phyloP scores from a whole-genome alignment of 2,113 vertebrate genomes.

The Smithornis capensis region DNA sequence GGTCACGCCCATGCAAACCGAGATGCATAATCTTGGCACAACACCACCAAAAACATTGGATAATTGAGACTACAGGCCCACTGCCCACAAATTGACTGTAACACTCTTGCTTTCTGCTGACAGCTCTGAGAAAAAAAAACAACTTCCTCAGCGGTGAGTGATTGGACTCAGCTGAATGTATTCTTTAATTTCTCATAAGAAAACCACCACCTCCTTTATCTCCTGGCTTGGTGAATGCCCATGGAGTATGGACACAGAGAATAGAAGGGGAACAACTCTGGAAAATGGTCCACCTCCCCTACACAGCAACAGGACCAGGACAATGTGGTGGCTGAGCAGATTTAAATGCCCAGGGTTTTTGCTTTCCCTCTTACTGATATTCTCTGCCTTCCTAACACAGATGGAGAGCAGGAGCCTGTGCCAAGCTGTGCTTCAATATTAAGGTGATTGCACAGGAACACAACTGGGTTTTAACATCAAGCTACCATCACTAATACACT shows the following conservation, averaged over 20 bases:
- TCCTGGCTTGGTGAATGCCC: background rate
- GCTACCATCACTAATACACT: background rate
- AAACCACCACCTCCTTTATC: background rate
- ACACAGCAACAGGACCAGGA: no score
- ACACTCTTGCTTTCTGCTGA: slow-evolving; percentile 14
- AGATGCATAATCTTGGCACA: background rate
- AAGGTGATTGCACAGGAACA: background rate
- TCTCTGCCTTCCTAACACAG: background rate
- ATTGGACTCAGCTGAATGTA: background rate
- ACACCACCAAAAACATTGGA: background rate
- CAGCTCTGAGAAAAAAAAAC: background rate
- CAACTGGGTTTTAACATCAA: background rate
- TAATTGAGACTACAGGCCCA: background rate
- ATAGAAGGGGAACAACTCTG: background rate
- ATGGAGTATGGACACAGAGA: rapidly evolving
- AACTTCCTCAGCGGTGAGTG: background rate
- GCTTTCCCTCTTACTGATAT: background rate
- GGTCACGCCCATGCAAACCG: rapidly evolving
- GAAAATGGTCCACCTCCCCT: rapidly evolving
- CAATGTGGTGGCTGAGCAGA: background rate
- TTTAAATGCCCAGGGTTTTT: background rate
- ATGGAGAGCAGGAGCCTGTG: background rate
- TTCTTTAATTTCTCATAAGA: background rate
- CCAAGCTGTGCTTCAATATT: background rate
- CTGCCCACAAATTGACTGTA: background rate